phyloP scores from a whole-genome alignment of 2,888 invertebrate species.

The Caenorhabditis sulstoni region DNA sequence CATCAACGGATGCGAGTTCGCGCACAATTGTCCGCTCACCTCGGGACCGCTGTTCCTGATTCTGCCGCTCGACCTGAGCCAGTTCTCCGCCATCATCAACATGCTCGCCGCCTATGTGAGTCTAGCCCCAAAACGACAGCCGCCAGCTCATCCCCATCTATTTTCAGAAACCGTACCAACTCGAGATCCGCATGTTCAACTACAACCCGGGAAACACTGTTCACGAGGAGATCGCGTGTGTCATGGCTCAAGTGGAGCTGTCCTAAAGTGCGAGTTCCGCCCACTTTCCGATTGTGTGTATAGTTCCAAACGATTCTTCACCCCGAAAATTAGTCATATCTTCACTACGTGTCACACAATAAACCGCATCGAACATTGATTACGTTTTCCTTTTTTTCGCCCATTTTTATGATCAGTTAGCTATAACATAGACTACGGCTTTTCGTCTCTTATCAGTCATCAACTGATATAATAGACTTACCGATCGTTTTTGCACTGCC shows the following conservation, averaged over 20 bases:
- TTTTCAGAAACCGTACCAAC: conserved; percentile 72
- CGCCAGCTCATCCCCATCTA: neutral
- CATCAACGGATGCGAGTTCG: conserved; percentile 77
- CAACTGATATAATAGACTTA: conserved; percentile 3
- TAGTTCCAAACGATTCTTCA: neutral
- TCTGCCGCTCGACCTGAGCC: conserved; percentile 70
- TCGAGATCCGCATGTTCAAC: conserved; percentile 74
- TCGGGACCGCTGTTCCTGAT: conserved; percentile 71
- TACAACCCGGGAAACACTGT: conserved; percentile 66
- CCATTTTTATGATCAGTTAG: neutral
- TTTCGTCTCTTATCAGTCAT: neutral
- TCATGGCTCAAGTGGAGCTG: conserved; percentile 74
- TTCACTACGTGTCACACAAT: conserved; percentile 38
- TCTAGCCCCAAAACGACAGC: neutral
- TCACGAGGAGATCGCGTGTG: conserved; percentile 76
- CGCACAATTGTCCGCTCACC: conserved; percentile 76
- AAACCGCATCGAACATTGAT: conserved; percentile 10
- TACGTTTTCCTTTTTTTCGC: neutral
- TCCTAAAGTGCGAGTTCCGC: conserved; percentile 50
- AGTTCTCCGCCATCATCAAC: conserved; percentile 73
- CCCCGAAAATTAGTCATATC: neutral
- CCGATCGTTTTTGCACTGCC: conserved; percentile 56
- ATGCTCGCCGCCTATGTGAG: conserved; percentile 73
- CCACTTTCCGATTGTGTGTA: neutral
- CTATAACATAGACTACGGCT: conserved; percentile 21